phyloP scores from a whole-genome alignment of 1,140 invertebrate genomes.

The Atopsyche davidsoni region DNA sequence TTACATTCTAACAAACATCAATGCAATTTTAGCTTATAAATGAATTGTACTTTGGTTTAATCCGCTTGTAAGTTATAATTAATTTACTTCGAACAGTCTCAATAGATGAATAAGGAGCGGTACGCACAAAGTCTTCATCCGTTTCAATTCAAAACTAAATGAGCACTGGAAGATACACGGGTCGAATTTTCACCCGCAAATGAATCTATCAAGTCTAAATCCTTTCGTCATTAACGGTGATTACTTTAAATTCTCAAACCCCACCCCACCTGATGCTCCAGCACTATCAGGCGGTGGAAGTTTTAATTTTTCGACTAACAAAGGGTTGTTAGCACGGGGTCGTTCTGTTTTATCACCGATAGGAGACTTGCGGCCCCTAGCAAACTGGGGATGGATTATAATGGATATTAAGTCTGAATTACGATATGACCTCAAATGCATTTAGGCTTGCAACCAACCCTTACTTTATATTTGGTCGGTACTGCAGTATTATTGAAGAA shows the following conservation, averaged over 20 bases:
- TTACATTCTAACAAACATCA: too few species aligned
- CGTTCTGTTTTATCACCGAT: slow-evolving; percentile 23
- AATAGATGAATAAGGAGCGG: too few species aligned
- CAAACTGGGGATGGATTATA: slow-evolving; percentile 27
- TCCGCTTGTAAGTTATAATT: too few species aligned
- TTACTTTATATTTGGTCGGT: too few species aligned
- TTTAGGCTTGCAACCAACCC: too few species aligned
- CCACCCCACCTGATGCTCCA: slow-evolving; percentile 15
- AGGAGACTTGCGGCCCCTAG: slow-evolving; percentile 4
- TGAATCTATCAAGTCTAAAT: slow-evolving; percentile 18
- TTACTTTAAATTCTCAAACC: slow-evolving; percentile 20
- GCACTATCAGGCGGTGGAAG: slow-evolving; percentile 24
- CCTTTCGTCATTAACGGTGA: slow-evolving; percentile 25
- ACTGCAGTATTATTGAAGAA: too few species aligned
- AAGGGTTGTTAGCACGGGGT: slow-evolving; percentile 28
- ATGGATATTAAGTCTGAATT: slow-evolving; percentile 32
- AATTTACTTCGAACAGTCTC: too few species aligned
- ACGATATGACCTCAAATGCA: slow-evolving; percentile 31
- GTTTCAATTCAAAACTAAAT: too few species aligned
- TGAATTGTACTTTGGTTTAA: too few species aligned
- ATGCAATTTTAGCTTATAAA: too few species aligned
- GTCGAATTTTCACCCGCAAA: slow-evolving; percentile 1
- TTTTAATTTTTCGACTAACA: slow-evolving; percentile 30
- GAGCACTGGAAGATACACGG: too few species aligned
- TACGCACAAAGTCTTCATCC: too few species aligned